Percentiles rank a stretch among this genome's conserved stretches.
Evolutionary conservation across 37 sponge, comb jelly and placozoan species (phyloP).

Genomic region (Chondrosia reniformis): DNA sequence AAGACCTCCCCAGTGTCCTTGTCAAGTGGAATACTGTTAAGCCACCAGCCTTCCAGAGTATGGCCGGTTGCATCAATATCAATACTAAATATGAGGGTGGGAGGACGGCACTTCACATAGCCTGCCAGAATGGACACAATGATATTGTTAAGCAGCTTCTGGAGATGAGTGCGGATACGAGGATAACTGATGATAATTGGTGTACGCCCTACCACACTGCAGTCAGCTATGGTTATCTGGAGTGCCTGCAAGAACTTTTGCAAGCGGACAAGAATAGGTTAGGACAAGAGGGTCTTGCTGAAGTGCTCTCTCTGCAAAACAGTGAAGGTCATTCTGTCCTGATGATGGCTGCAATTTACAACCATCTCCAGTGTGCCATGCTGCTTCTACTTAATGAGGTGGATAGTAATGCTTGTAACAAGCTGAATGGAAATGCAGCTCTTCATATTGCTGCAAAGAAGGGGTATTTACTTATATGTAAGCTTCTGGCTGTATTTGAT

Average conservation of each 20-base stretch:
- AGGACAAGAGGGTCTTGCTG: background rate
- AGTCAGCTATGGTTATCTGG: background rate
- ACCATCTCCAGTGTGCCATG: constrained; percentile 11
- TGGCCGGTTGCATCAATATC: constrained; percentile 16
- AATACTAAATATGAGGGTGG: constrained; percentile 7
- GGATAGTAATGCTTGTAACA: constrained; percentile 13
- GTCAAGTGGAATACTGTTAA: background rate
- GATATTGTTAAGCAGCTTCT: constrained; percentile 1
- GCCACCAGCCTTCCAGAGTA: background rate
- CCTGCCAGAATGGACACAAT: constrained; percentile 1
- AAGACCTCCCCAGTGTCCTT: constrained; percentile 7
- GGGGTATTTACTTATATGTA: constrained; percentile 10
- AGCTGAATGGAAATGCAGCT: constrained; percentile 19
- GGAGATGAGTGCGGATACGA: background rate
- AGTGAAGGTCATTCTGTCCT: constrained; percentile 23
- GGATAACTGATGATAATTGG: background rate
- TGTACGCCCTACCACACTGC: constrained; percentile 5
- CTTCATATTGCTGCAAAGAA: constrained; percentile 37
- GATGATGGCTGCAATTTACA: constrained; percentile 22
- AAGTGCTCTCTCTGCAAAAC: background rate
- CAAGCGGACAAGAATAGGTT: background rate
- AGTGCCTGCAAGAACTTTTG: background rate
- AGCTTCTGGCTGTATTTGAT: constrained; percentile 43
- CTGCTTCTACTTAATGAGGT: constrained; percentile 22
- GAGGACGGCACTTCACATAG: constrained; percentile 4